Conservation (phyloP, 2,888 invertebrate species). For the Thera obeliscata region DNA sequence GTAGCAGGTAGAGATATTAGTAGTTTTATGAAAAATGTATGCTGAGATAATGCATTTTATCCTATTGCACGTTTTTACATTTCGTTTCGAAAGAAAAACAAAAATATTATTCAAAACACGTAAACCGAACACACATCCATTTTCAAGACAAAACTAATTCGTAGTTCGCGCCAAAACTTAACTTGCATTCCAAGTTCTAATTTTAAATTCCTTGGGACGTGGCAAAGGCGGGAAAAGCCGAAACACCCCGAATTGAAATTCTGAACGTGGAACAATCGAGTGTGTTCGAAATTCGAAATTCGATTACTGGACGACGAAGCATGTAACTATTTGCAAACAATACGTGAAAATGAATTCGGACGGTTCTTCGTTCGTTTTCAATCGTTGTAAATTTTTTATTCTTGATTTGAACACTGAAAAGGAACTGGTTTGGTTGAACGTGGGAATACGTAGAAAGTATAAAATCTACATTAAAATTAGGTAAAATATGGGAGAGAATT, state of each 20-base stretch:
- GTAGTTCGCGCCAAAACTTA: slow-evolving; percentile 36
- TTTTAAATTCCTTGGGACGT: slow-evolving; percentile 74
- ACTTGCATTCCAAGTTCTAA: slow-evolving; percentile 61
- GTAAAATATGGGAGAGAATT: too few relatives aligned
- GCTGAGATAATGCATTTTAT: too few relatives aligned
- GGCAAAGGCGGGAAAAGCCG: slow-evolving; percentile 64
- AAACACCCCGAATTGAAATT: slow-evolving; percentile 78
- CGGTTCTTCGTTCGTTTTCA: slow-evolving; percentile 16
- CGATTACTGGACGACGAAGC: slow-evolving; percentile 57
- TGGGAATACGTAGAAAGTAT: too few relatives aligned
- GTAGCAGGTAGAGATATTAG: too few relatives aligned
- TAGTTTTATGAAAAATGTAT: too few relatives aligned
- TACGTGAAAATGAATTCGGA: slow-evolving; percentile 55
- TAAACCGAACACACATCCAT: slow-evolving; percentile 16
- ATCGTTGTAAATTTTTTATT: background rate
- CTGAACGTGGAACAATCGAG: slow-evolving; percentile 62
- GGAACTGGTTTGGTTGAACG: too few relatives aligned
- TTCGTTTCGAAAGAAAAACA: background rate
- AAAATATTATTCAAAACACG: slow-evolving; percentile 25
- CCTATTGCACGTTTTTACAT: too few relatives aligned
- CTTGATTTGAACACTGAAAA: background rate
- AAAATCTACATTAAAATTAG: too few relatives aligned
- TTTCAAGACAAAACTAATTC: slow-evolving; percentile 40
- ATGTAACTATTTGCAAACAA: slow-evolving; percentile 71
- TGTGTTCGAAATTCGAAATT: slow-evolving; percentile 68